These are phyloP conservation scores for Stomorhina lunata DNA, from an alignment of 2,888 invertebrate species.

Conservation along the genomic window DNA sequence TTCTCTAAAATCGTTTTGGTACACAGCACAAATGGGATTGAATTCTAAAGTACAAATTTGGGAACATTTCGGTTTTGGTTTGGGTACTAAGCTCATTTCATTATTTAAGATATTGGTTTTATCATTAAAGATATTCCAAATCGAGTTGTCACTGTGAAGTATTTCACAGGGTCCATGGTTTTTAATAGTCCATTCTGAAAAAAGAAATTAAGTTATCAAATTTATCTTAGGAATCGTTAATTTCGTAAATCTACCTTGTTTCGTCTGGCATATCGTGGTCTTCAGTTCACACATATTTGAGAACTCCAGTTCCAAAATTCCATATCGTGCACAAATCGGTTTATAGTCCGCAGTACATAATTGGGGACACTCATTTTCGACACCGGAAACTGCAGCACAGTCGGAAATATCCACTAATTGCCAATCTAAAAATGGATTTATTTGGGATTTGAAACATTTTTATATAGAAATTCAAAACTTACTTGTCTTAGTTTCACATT, in stretches of 20 bases:
- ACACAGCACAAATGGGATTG: slow-evolving; percentile 43
- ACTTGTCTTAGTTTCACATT: slow-evolving; percentile 12
- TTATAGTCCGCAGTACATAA: not conserved
- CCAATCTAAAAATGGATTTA: not conserved
- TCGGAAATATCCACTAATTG: not conserved
- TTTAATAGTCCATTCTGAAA: not conserved
- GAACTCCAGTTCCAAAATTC: not conserved
- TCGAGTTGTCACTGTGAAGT: no score
- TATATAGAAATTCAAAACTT: not conserved
- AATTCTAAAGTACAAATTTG: slow-evolving; percentile 7
- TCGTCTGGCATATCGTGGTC: not conserved
- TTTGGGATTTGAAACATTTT: not conserved
- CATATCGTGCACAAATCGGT: not conserved
- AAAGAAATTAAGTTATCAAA: not conserved
- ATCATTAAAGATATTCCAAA: no score
- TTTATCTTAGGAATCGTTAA: not conserved
- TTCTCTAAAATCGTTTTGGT: slow-evolving; percentile 6
- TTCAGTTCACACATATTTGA: slow-evolving; percentile 1
- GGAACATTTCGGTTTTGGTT: not conserved
- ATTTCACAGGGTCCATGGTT: not conserved
- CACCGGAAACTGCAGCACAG: not conserved
- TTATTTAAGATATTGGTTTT: no score
- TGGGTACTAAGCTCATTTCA: no score
- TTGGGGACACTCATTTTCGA: not conserved
- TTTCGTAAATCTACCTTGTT: not conserved